Conservation (phyloP, 2,888 invertebrate species). For the Mesorhabditis spiculigera region DNA sequence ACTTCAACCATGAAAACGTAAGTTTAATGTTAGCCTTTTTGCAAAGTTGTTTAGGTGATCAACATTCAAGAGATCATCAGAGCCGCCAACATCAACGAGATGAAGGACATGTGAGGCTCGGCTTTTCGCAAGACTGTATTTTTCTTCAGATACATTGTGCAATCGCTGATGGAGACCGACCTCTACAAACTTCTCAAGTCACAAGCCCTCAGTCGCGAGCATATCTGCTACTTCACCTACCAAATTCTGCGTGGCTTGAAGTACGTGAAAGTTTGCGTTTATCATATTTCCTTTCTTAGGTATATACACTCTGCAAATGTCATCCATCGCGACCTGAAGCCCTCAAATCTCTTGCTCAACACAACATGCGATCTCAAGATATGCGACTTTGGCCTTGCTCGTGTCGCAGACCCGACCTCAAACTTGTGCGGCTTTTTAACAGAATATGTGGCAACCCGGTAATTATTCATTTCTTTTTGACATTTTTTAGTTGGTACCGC, state of each 20-base stretch:
- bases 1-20: constrained; percentile 99
- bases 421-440: constrained; percentile 99
- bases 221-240: constrained; percentile 99
- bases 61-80: constrained; percentile 97
- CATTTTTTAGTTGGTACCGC: constrained; percentile 76
- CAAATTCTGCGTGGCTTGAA: constrained; percentile 59
- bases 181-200: constrained; percentile 98
- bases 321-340: constrained; percentile 94
- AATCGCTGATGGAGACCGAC: constrained; percentile 99
- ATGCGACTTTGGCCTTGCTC: constrained; percentile 97
- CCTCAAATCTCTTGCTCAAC: constrained; percentile 94
- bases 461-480: background rate
- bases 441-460: constrained; percentile 95
- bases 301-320: constrained; percentile 99
- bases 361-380: constrained; percentile 99
- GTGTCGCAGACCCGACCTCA: constrained; percentile 97
- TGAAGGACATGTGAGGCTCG: constrained; percentile 80
- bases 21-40: constrained; percentile 62
- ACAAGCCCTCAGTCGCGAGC: constrained; percentile 98
- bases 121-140: constrained; percentile 6
- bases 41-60: constrained; percentile 77
- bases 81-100: constrained; percentile 88
- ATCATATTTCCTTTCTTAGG: constrained; percentile 70
- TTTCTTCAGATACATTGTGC: constrained; percentile 79
- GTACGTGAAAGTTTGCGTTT: background rate